Base-by-base conservation (phyloP, 1,140 invertebrate genomes). In the Danaus melanippus region DNA sequence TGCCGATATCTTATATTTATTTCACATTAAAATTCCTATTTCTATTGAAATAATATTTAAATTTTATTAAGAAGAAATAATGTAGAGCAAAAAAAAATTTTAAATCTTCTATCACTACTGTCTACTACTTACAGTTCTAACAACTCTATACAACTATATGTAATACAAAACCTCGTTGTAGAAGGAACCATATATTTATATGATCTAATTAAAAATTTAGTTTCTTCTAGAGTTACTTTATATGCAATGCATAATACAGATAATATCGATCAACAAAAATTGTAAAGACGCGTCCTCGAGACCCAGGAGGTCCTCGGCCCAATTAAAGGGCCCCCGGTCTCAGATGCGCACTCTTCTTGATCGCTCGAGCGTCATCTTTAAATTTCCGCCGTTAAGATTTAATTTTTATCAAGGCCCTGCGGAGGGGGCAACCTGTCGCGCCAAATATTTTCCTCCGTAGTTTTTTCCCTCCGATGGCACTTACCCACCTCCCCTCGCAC, bases 371-470 rank as follows among this genome's bases (percentile, higher is more conserved):
- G 76, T 84, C 81, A 80, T 86, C 83, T 86, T 83, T 84, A 86
- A 86, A 86, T 86, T 86, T 86, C 81, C 83, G 81, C 79, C 79
- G 81, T 83, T 84, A 86, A 86, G 83, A 86, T 86, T 86, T 86
- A 86, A 86, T 86, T 86, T 86, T 82, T 84, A 86, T 79, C 77
- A 80, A 76, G 69, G 64, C 69, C 71, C 60, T 66, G 61, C 68
- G 69, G 58, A 56, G 50, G 66, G 67, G 73, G 69, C 67, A 81
- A 85, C 83, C 83, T 84, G 83, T 86, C 83, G 83, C 79, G 74
- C 83, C 83, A 86, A 86, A 86, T 86, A 84, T 86, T 86, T 86
- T 86, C 73, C 83, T 86, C 71, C 71, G 76, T 80, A 86, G 83
- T 86, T 84, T 86, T 84, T 85, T 83, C 73, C 78, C 82, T 82